Base-by-base conservation (phyloP, 1,140 invertebrate species). In the Aphelinus certus region DNA sequence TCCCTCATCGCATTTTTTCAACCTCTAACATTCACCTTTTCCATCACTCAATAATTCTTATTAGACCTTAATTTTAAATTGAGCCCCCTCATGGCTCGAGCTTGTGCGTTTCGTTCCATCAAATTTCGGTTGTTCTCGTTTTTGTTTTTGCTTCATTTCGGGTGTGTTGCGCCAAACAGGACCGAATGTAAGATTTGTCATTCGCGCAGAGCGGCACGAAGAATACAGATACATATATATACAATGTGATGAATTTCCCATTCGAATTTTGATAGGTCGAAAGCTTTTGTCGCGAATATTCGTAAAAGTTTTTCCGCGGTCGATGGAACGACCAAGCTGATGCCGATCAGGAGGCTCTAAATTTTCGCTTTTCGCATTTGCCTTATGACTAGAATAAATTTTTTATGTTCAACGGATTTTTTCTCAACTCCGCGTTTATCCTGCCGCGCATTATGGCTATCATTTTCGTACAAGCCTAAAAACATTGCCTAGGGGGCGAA, bases 11-110 rank as follows among this genome's bases (percentile, higher is more conserved):
- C 75, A 79, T 73, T 76, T 75, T 43, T 61, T 76, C 76, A 71
- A 75, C 78, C 45, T n/a, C 64, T 47, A 55, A 79, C 76, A 78
- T 69, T 78, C 79, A 73, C 75, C 76, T 80, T 83, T 81, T 78
- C 77, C 77, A 79, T 49, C 77, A 71, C 63, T 76, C 71, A 75
- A 80, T 79, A 80, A 77, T 78, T 81, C 75, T 58, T 76, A 76
- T 76, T 81, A 81, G 77, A 80, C 72, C 79, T 80, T 81, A 81
- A 82, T 81, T 83, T 81, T 80, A 81, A 82, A 75, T 79, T 76
- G 79, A 83, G 73, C 77, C 79, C 74, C 77, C 76, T 64, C 55
- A 42, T 43, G 65, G 76, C 76, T 77, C 79, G 76, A 77, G 78
- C 73, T 79, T 74, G 64, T n/a, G 49, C 76, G 78, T 80, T 75